Evolutionary conservation across 2,888 invertebrate species (phyloP).

Genomic region (Nematopogon swammerdamellus): DNA sequence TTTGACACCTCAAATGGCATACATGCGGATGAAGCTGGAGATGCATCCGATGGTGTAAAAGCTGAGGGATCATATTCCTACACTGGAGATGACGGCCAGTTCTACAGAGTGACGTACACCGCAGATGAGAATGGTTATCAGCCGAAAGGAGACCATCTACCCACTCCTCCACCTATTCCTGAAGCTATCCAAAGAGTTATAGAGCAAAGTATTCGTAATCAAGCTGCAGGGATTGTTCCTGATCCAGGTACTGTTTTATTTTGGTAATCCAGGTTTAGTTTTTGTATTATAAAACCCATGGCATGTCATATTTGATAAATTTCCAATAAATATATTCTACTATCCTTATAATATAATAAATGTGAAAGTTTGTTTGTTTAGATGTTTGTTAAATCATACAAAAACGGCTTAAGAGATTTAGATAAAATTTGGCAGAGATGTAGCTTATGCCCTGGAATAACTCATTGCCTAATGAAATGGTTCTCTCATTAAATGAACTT

Average conservation of each 20-base stretch:
- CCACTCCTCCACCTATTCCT: conserved; percentile 39
- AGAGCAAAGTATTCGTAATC: conserved; percentile 27
- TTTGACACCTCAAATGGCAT: conserved; percentile 42
- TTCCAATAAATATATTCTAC: too few species aligned
- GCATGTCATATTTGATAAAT: too few species aligned
- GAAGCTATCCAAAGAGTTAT: conserved; percentile 33
- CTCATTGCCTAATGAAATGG: too few species aligned
- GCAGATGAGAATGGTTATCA: conserved; percentile 43
- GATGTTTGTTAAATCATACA: too few species aligned
- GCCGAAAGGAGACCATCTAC: conserved; percentile 37
- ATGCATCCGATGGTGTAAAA: conserved; percentile 29
- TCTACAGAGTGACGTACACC: conserved; percentile 29
- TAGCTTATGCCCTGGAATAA: too few species aligned
- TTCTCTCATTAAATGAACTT: too few species aligned
- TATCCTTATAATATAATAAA: too few species aligned
- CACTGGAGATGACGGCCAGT: conserved; percentile 37
- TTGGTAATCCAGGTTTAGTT: too few species aligned
- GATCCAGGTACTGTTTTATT: conserved; percentile 43
- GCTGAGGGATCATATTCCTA: conserved; percentile 37
- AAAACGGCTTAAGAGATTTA: too few species aligned
- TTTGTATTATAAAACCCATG: too few species aligned
- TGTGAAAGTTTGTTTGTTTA: too few species aligned
- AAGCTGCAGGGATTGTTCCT: conserved; percentile 22
- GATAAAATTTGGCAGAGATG: too few species aligned
- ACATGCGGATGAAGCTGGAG: conserved; percentile 33